Evolutionary conservation across 1,140 invertebrate species (phyloP), one percentile per base, ranked within the genome.

Genomic region (Halictus rubicundus): DNA sequence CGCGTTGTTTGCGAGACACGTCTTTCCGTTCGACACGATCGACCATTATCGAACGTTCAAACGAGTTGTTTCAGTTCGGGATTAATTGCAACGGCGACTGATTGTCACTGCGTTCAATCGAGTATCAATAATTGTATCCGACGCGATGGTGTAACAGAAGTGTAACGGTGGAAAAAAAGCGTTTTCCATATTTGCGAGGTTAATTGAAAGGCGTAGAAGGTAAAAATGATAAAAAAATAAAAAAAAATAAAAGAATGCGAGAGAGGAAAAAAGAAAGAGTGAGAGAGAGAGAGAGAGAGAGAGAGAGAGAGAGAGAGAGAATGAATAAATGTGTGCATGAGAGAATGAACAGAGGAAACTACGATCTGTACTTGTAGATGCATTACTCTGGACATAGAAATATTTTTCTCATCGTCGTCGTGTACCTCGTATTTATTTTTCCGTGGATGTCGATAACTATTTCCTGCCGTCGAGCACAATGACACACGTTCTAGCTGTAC

Each of bases 381-480:
- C 37, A 49, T 74, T 66, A 57, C 10, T 60, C n/a, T 42, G 66
- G 19, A 49, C 39, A 77, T 77, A 77, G 74, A 61, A 70, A 77
- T 77, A 77, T 77, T 77, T 77, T 77, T 77, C 74, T 77, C 74
- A 70, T 77, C 73, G 39, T 59, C 61, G 61, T 59, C 61, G 61
- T 74, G 49, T 75, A 59, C 16, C 42, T 61, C 54, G 68, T 61
- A 49, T 21, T 70, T 25, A 46, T 46, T 49, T 70, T 77, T 61
- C 39, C 32, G 19, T 54, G 68, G 39, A 63, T 78, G 68, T 78
- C 60, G 57, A n/a, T 57, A 12, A 52, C 57, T 78, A 12, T 78
- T 32, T 52, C 32, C 75, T 54, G 57, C 16, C 37, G 19, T 57
- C 46, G 73, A 68, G 37, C 37, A 46, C 23, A 32, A 59, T 42